phyloP scores from a whole-genome alignment of 92 coral and sea anemone species.

The Epizoanthus illoricatus region DNA sequence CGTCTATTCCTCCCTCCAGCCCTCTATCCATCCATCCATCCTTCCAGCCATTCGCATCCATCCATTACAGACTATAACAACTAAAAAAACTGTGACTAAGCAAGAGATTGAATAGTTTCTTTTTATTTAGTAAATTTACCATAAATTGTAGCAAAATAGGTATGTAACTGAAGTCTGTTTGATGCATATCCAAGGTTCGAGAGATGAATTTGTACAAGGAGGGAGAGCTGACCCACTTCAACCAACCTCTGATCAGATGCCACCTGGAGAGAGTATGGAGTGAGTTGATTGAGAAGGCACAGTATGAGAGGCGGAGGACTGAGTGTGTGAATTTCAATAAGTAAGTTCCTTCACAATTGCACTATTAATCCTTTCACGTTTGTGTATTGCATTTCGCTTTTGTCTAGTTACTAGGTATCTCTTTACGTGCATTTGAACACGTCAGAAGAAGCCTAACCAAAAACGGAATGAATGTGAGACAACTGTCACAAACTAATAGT shows the following conservation, averaged over 20 bases:
- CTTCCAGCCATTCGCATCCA: too few species aligned
- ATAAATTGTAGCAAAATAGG: neutral
- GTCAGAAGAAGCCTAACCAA: too few species aligned
- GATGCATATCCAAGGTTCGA: constrained; percentile 57
- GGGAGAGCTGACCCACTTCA: constrained; percentile 79
- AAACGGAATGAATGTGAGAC: too few species aligned
- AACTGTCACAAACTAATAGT: too few species aligned
- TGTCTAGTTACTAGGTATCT: too few species aligned
- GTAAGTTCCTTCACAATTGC: constrained; percentile 30
- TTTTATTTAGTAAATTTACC: neutral
- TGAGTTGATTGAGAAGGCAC: constrained; percentile 66
- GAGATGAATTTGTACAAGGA: constrained; percentile 77
- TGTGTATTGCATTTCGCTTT: neutral
- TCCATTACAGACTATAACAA: too few species aligned
- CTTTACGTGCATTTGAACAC: too few species aligned
- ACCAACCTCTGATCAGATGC: constrained; percentile 60
- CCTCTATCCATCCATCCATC: too few species aligned
- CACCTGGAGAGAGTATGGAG: constrained; percentile 71
- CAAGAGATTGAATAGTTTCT: neutral
- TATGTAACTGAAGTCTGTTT: neutral
- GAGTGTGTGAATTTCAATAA: constrained; percentile 64
- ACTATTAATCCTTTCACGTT: neutral
- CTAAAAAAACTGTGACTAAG: too few species aligned
- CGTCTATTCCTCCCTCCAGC: too few species aligned
- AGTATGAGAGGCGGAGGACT: constrained; percentile 66